Evolutionary conservation across 1,140 invertebrate species (phyloP), one percentile per base, ranked within the genome.

Genomic region (Cotesia typhae): DNA sequence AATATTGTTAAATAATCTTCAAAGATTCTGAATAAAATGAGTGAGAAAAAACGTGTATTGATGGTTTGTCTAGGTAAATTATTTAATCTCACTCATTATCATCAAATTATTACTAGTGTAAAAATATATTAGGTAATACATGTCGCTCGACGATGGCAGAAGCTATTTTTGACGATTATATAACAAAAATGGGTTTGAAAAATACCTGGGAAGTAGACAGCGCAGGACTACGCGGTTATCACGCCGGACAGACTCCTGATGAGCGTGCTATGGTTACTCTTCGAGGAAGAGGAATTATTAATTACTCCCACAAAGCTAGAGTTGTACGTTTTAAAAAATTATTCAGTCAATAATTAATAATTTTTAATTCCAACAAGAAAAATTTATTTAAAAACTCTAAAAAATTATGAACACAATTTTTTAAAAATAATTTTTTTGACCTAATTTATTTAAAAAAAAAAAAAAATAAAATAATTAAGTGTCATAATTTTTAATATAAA

Each of bases 61-160:
- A 47, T 47, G 41, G 41, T 47, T 47, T 47, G 41, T 10, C 3
- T 47, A 6, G 41, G 41, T 47, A 55, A 55, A 55, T 55, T 55
- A 55, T 55, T 55, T 28, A 28, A 28, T 28, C 1, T 28, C 28
- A 28, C 28, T 28, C 1, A 28, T 28, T 28, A 28, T 28, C 28
- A 28, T 1, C 28, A 28, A 28, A 28, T 28, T 28, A 28, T 2
- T 28, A 28, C 1, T 1, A 3, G 28, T 28, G 28, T 47, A 9
- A 47, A 47, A 47, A 41, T 7, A 47, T 9, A 47, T 6, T 47
- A 67, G 66, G 66, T 4, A 67, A 67, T 80, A 98, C 97, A 76
- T 98, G 96, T 83, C 90, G 96, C n/a, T 98, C 96, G 9, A 95
- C 96, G 5, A 97, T 97, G 74, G 96, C 96, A 17, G 96, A 97